Conservation (phyloP, 2,113 vertebrate genomes). For the Typhlomys cinereus region DNA sequence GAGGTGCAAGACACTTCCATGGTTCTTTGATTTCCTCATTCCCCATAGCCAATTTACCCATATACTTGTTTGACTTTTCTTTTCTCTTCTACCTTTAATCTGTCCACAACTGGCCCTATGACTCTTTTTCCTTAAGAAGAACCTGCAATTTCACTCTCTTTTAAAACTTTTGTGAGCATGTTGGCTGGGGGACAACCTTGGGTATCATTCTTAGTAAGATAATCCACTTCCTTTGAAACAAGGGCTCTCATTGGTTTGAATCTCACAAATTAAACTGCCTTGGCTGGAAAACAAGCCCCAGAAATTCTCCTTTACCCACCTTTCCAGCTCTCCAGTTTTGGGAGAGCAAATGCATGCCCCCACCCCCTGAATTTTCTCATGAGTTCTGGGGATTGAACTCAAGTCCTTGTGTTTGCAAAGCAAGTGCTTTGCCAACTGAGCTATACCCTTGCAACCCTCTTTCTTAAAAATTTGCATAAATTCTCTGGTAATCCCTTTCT, state of each 20-base stretch:
- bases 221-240: too few relatives aligned
- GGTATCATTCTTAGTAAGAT: too few relatives aligned
- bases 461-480: neutral
- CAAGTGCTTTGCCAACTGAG: neutral
- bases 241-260: neutral
- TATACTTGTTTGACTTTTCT: neutral
- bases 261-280: neutral
- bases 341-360: too few relatives aligned
- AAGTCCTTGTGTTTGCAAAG: neutral
- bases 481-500: neutral
- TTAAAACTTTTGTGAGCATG: neutral
- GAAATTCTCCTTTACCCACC: neutral
- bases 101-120: neutral
- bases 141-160: neutral
- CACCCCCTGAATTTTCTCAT: too few relatives aligned
- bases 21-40: neutral
- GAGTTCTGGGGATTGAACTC: neutral
- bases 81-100: neutral
- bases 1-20: neutral
- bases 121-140: neutral
- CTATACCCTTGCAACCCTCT: neutral
- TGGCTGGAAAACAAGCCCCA: neutral
- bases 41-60: neutral
- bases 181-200: too few relatives aligned
- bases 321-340: too few relatives aligned